A percentile compares a stretch with the other conserved stretches of the same genome.
Evolutionary conservation across 2,113 vertebrate genomes (phyloP).

Genomic region (Aegithalos caudatus): DNA sequence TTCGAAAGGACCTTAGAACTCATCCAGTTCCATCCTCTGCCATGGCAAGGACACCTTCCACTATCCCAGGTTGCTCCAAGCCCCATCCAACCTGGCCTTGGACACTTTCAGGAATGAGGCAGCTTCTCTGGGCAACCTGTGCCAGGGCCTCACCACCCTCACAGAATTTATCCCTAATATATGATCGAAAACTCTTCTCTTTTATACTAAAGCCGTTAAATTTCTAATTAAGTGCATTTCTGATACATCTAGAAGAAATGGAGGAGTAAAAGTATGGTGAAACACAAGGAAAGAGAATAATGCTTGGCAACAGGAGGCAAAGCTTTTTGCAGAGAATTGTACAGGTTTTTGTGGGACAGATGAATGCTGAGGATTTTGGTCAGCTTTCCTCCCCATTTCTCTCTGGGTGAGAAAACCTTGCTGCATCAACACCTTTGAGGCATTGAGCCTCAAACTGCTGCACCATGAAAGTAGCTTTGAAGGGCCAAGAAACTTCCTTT

Average conservation of each 20-base stretch:
- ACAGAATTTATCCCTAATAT: background rate
- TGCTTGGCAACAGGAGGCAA: background rate
- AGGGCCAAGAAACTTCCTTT: background rate
- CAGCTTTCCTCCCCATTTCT: background rate
- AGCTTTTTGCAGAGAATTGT: background rate
- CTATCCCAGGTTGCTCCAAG: background rate
- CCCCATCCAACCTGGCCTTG: rapidly evolving
- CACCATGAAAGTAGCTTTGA: background rate
- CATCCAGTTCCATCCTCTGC: background rate
- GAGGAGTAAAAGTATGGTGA: background rate
- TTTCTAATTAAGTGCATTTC: background rate
- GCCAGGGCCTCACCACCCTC: background rate
- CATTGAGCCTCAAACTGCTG: background rate
- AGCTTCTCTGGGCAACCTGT: background rate
- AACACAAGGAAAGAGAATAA: background rate
- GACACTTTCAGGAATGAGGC: background rate
- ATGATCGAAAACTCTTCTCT: background rate
- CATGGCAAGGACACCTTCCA: background rate
- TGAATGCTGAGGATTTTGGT: background rate
- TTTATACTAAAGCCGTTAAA: background rate
- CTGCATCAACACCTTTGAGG: background rate
- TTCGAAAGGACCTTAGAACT: background rate
- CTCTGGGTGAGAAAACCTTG: background rate
- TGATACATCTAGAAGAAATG: background rate
- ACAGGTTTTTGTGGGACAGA: background rate